phyloP scores from a whole-genome alignment of 2,113 vertebrate genomes.

The Oreocharis arfaki region DNA sequence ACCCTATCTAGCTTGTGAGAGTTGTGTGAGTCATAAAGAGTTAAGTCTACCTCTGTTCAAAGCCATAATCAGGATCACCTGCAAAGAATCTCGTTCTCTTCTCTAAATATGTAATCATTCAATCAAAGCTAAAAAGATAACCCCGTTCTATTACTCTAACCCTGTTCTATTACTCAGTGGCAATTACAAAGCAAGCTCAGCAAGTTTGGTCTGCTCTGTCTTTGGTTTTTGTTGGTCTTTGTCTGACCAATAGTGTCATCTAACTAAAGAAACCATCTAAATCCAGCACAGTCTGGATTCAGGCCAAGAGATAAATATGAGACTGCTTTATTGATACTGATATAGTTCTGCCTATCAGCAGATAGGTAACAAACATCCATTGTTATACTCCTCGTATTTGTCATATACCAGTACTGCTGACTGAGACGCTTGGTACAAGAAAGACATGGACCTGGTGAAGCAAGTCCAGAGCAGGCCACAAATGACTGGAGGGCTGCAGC shows the following conservation, averaged over 20 bases:
- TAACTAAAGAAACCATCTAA: not conserved
- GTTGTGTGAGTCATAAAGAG: not conserved
- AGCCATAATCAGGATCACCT: not conserved
- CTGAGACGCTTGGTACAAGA: rapidly evolving
- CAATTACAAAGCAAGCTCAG: not conserved
- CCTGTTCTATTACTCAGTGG: not conserved
- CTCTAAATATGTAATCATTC: not conserved
- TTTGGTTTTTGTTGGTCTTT: not conserved
- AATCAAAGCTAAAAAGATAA: not conserved
- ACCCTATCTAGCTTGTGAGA: not conserved
- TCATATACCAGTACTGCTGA: not conserved
- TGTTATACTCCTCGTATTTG: not conserved
- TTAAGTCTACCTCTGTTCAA: not conserved
- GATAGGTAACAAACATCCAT: not conserved
- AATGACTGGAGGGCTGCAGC: not conserved
- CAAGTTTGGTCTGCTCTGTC: not conserved
- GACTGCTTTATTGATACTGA: not conserved
- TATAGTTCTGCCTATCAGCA: not conserved
- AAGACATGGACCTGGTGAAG: not conserved
- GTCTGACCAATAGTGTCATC: not conserved
- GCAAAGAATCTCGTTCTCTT: not conserved
- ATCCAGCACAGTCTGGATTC: not conserved
- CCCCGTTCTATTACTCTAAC: not conserved
- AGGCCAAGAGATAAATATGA: not conserved
- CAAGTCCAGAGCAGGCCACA: not conserved